Percentiles rank a stretch among this genome's conserved stretches.
Evolutionary conservation across 2,797 vertebrate species (phyloP).

Genomic region (Salarias fasciatus): DNA sequence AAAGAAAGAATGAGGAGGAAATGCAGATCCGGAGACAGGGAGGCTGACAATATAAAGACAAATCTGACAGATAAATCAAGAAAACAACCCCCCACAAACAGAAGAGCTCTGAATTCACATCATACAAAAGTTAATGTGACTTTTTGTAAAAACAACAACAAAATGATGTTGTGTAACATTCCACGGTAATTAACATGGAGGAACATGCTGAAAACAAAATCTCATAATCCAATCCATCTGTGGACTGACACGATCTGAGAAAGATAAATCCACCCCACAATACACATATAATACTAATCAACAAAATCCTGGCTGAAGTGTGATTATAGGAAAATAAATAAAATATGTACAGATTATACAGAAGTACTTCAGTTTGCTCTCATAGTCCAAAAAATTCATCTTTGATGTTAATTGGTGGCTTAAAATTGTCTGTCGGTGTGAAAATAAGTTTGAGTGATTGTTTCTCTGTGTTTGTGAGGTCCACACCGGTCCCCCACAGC

Average conservation of each 20-base stretch:
- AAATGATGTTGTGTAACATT: conserved; percentile 45
- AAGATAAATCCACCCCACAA: conserved; percentile 30
- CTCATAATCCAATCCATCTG: conserved; percentile 45
- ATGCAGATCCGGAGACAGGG: conserved; percentile 23
- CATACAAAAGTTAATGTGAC: conserved; percentile 29
- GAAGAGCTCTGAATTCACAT: conserved; percentile 2
- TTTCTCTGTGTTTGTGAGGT: too few relatives aligned
- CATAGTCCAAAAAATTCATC: too few relatives aligned
- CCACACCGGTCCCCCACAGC: too few relatives aligned
- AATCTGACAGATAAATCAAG: conserved; percentile 28
- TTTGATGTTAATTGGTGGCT: too few relatives aligned
- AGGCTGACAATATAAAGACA: conserved; percentile 25
- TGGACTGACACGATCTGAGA: conserved; percentile 34
- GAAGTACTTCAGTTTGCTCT: background rate
- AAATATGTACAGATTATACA: too few relatives aligned
- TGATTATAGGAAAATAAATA: too few relatives aligned
- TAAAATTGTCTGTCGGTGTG: too few relatives aligned
- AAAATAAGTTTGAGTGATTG: too few relatives aligned
- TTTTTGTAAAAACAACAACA: conserved; percentile 33
- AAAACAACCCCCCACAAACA: background rate
- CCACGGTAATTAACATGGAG: conserved; percentile 45
- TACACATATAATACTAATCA: too few relatives aligned
- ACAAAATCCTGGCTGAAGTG: too few relatives aligned
- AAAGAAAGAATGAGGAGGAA: conserved; percentile 16
- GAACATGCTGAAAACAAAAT: conserved; percentile 20